A percentile compares a stretch with the other conserved stretches of the same genome.
These are phyloP conservation scores for Pelobates cultripes DNA, from an alignment of 2,797 vertebrate genomes.

Conservation along the genomic window DNA sequence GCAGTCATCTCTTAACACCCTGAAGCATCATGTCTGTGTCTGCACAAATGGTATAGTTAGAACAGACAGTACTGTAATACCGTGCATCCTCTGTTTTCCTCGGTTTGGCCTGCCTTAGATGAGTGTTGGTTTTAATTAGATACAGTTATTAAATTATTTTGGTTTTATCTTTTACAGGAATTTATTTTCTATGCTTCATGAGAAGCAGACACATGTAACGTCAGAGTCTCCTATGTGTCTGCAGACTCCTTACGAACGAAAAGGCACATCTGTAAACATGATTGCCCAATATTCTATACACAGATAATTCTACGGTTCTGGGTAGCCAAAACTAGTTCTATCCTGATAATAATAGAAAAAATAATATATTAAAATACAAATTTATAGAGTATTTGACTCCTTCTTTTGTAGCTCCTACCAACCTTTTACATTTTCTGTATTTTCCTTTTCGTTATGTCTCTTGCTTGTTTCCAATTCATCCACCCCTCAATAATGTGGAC, in stretches of 20 bases:
- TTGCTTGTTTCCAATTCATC: too few relatives aligned
- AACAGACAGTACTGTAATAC: not conserved
- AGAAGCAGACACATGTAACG: not conserved
- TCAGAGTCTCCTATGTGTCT: conserved; percentile 2
- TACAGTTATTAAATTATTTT: conserved; percentile 32
- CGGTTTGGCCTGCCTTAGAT: conserved; percentile 22
- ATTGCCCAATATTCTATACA: not conserved
- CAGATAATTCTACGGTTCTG: too few relatives aligned
- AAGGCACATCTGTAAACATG: not conserved
- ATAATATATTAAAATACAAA: too few relatives aligned
- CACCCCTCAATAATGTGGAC: too few relatives aligned
- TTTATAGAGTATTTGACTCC: too few relatives aligned
- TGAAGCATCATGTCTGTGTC: conserved; percentile 2
- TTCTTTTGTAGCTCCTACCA: too few relatives aligned
- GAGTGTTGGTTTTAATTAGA: conserved; percentile 35
- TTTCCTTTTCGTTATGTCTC: too few relatives aligned
- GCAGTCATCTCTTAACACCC: not conserved
- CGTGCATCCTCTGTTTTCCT: not conserved
- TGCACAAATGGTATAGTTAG: conserved; percentile 14
- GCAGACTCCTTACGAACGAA: not conserved
- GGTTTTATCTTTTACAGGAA: conserved; percentile 14
- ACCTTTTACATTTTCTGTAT: too few relatives aligned
- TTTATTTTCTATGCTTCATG: conserved; percentile 9
- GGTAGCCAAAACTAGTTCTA: too few relatives aligned
- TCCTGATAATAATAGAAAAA: too few relatives aligned